Base-by-base conservation (phyloP, 2,797 vertebrate species). In the Cyprinodon diabolis region DNA sequence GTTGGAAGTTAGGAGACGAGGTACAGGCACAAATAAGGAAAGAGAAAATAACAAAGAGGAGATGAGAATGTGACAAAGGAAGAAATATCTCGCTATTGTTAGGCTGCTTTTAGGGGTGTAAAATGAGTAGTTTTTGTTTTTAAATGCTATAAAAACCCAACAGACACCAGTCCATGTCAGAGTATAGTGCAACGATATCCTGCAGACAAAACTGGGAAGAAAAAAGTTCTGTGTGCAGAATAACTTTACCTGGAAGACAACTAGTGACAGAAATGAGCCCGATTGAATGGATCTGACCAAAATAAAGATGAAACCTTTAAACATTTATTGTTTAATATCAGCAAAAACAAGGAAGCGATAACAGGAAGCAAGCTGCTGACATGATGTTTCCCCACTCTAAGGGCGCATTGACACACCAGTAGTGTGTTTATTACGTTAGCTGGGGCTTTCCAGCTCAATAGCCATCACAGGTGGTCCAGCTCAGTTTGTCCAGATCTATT, bases 401-500 rank as follows among this genome's bases (percentile, higher is more conserved):
- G 66, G 82, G 71, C 69, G 47, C 72, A 72, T 63, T 80, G 85
- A 92, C 84, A 86, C 85, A 85, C 48, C 43, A 69, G 82, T 51
- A 79, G 68, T 79, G 51, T 90, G 87, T 92, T 92, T 94, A 85
- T 93, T 92, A 77, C 92, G 75, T 75, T 70, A 79, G 58, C 4
- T 30, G 87, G 89, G 86, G 78, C 45, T 92, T 93, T 89, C 92
- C 89, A 79, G 74, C 81, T 80, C 80, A 87, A 91, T 78, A 88
- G 88, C 90, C 91, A 90, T 88, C 87, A 72, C 92, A 94, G 91
- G 92, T 93, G 92, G 89, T 91, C 71, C 74, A 4, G 71, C 79
- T 82, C 82, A 89, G 71, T 86, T 76, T 88, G 76, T 75, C 71
- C 57, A 43, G 17, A 60, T 70, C 87, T 72, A 87, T 88, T 93